These are phyloP conservation scores for Gobius niger DNA, from an alignment of 2,113 vertebrate genomes.

Conservation along the genomic window DNA sequence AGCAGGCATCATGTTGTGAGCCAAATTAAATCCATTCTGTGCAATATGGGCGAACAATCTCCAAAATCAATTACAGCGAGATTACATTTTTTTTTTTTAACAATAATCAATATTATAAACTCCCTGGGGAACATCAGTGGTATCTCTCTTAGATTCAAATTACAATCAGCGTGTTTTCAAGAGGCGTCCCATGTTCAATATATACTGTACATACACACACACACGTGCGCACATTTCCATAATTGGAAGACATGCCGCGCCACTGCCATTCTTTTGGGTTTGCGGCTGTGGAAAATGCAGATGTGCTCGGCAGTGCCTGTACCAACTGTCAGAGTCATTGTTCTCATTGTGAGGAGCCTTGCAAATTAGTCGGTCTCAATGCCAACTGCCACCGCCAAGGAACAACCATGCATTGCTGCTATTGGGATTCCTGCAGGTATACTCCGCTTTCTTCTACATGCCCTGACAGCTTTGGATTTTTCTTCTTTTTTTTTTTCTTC, in stretches of 20 bases:
- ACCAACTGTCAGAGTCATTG: conserved; percentile 71
- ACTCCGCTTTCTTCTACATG: conserved; percentile 26
- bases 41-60: neutral
- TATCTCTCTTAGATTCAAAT: conserved; percentile 15
- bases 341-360: conserved; percentile 66
- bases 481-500: conserved; percentile 40
- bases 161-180: conserved; percentile 17
- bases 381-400: conserved; percentile 48
- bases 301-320: conserved; percentile 67
- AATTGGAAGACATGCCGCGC: conserved; percentile 59
- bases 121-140: neutral
- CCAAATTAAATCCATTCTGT: neutral
- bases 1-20: neutral
- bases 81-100: neutral
- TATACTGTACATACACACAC: conserved; percentile 7
- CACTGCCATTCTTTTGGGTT: conserved; percentile 53
- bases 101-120: neutral
- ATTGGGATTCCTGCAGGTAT: conserved; percentile 45
- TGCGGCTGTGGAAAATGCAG: conserved; percentile 64
- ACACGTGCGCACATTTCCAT: conserved; percentile 58
- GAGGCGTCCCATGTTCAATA: conserved; percentile 32
- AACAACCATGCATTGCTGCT: conserved; percentile 44
- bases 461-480: conserved; percentile 42
- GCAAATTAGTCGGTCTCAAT: conserved; percentile 65
- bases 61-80: neutral